Conservation (phyloP, 2,888 invertebrate genomes). For the Catocala fraxini region DNA sequence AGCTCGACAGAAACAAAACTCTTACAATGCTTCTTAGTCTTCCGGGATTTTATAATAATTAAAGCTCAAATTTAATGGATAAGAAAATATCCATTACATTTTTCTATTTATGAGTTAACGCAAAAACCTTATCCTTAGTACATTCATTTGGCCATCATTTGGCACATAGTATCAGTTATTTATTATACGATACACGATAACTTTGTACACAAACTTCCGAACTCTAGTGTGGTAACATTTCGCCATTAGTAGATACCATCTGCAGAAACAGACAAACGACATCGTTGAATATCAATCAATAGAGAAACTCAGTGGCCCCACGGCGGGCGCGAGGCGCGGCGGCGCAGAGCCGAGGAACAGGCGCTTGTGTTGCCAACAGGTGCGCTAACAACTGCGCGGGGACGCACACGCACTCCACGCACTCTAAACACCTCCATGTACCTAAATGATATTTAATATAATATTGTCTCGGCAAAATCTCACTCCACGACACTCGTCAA, state of each 20-base stretch:
- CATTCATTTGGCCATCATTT: slow-evolving; percentile 68
- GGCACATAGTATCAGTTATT: slow-evolving; percentile 70
- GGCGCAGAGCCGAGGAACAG: slow-evolving; percentile 23
- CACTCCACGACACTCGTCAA: slow-evolving; percentile 85
- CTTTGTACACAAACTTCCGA: slow-evolving; percentile 65
- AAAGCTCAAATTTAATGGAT: slow-evolving; percentile 85
- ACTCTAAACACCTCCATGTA: slow-evolving; percentile 68
- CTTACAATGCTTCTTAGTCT: slow-evolving; percentile 66
- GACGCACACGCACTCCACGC: slow-evolving; percentile 57
- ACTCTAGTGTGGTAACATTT: slow-evolving; percentile 58
- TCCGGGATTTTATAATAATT: slow-evolving; percentile 83
- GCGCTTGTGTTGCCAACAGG: slow-evolving; percentile 32
- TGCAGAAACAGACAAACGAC: slow-evolving; percentile 55
- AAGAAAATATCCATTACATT: slow-evolving; percentile 67
- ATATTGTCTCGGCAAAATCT: slow-evolving; percentile 87
- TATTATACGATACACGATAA: slow-evolving; percentile 63
- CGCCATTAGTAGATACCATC: slow-evolving; percentile 52
- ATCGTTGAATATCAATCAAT: slow-evolving; percentile 51
- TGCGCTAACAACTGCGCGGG: slow-evolving; percentile 35
- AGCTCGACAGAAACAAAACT: slow-evolving; percentile 50
- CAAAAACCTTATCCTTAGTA: slow-evolving; percentile 69
- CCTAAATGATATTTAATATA: slow-evolving; percentile 81
- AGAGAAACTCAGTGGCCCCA: slow-evolving; percentile 43
- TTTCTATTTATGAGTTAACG: slow-evolving; percentile 67
- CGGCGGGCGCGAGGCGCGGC: slow-evolving; percentile 10